Conservation (phyloP, 1,140 invertebrate species). For the Aphaenogaster ashmeadi region DNA sequence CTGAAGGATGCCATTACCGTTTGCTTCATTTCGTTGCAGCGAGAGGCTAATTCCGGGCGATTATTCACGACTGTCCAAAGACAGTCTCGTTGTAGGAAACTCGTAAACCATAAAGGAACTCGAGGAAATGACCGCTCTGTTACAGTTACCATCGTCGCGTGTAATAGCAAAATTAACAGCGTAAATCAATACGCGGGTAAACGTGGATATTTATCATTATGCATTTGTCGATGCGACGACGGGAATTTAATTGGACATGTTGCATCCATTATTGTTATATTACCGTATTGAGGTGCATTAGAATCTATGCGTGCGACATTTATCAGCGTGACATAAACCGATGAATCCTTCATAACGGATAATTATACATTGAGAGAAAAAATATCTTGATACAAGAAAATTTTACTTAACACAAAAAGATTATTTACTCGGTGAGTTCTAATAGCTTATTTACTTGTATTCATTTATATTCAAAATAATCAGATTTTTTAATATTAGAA, state of each 20-base stretch:
- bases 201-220: background rate
- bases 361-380: background rate
- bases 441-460: no score
- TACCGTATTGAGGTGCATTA: background rate
- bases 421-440: no score
- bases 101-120: background rate
- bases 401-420: no score
- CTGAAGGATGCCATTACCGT: background rate
- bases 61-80: background rate
- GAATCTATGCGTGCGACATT: background rate
- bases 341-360: constrained; percentile 25
- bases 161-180: constrained; percentile 19
- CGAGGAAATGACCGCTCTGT: background rate
- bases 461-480: no score
- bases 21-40: background rate
- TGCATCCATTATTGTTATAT: constrained; percentile 1
- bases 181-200: background rate
- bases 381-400: no score
- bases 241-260: constrained; percentile 16
- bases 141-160: background rate
- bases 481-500: no score
- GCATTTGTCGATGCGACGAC: constrained; percentile 1
- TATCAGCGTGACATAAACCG: background rate
- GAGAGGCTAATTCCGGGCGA: background rate
- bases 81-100: background rate